These are phyloP conservation scores for Saguinus midas DNA, from an alignment of 2,113 vertebrate species.

Conservation along the genomic window DNA sequence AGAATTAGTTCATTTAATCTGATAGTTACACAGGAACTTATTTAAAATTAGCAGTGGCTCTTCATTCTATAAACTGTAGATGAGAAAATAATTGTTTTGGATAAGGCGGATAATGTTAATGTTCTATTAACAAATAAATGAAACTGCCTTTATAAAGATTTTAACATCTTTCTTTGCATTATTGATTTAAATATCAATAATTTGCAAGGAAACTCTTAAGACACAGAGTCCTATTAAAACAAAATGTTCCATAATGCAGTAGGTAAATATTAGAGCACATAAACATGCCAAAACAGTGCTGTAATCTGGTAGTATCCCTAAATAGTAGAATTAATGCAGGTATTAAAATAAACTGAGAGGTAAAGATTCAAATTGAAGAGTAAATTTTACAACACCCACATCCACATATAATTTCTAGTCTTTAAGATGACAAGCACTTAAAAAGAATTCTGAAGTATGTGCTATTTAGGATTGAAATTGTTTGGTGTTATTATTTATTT, in stretches of 20 bases:
- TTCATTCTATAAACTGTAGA: not conserved
- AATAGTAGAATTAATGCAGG: not conserved
- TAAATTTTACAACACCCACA: not conserved
- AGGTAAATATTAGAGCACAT: not conserved
- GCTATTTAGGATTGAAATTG: constrained; percentile 27
- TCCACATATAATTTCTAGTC: not conserved
- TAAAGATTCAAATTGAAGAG: not conserved
- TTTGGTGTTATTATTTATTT: constrained; percentile 46
- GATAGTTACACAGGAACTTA: not conserved
- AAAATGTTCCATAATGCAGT: not conserved
- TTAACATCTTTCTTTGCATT: not conserved
- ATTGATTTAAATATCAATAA: not conserved
- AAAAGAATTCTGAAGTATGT: constrained; percentile 38
- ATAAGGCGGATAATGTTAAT: constrained; percentile 11
- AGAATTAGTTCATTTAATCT: not conserved
- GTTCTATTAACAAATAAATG: not conserved
- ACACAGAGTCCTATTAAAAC: not conserved
- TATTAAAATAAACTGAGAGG: not conserved
- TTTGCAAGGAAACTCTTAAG: constrained; percentile 32
- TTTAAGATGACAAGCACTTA: constrained; percentile 15
- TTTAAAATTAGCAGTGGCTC: constrained; percentile 1
- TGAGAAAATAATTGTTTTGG: not conserved
- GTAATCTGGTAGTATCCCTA: not conserved
- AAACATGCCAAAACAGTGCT: not conserved
- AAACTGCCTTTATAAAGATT: not conserved